A percentile compares a stretch with the other conserved stretches of the same genome.
These are phyloP conservation scores for Drosophila novamexicana DNA, from an alignment of 1,140 invertebrate species.

Conservation along the genomic window DNA sequence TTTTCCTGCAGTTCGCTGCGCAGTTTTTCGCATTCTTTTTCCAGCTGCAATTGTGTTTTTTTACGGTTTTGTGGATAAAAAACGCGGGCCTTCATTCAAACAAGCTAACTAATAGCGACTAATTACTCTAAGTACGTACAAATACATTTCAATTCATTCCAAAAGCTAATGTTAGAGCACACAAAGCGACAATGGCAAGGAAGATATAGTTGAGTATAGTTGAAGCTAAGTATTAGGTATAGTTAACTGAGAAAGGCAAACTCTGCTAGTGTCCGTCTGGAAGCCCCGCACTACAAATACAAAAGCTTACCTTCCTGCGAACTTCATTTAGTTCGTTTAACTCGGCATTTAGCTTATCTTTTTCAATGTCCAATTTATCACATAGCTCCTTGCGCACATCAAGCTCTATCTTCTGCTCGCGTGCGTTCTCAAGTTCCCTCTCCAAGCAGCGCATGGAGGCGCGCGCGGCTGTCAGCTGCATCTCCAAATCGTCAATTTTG, in stretches of 20 bases:
- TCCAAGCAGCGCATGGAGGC: slow-evolving; percentile 53
- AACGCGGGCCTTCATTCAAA: neutral
- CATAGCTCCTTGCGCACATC: slow-evolving; percentile 76
- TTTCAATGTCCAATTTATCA: slow-evolving; percentile 76
- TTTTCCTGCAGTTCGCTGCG: slow-evolving; percentile 57
- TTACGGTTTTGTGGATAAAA: neutral
- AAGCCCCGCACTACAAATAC: neutral
- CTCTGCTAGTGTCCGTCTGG: neutral
- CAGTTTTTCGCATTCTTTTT: slow-evolving; percentile 61
- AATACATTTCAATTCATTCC: neutral
- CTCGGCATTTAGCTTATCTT: slow-evolving; percentile 77
- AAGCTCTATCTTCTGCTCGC: slow-evolving; percentile 73
- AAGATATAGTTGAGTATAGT: too few species aligned
- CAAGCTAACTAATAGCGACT: neutral
- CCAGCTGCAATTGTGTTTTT: slow-evolving; percentile 38
- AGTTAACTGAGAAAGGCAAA: neutral
- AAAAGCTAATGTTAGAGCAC: slow-evolving; percentile 14
- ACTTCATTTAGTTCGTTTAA: slow-evolving; percentile 66
- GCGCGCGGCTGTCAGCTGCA: slow-evolving; percentile 46
- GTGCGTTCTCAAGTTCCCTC: slow-evolving; percentile 54
- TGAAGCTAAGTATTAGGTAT: too few species aligned
- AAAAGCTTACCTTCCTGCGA: slow-evolving; percentile 68
- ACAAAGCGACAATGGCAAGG: neutral
- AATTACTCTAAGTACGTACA: neutral
- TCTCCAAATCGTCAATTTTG: slow-evolving; percentile 58